Evolutionary conservation across 2,113 vertebrate species (phyloP), one percentile per base, ranked within the genome.

Genomic region (Odocoileus hemionus): DNA sequence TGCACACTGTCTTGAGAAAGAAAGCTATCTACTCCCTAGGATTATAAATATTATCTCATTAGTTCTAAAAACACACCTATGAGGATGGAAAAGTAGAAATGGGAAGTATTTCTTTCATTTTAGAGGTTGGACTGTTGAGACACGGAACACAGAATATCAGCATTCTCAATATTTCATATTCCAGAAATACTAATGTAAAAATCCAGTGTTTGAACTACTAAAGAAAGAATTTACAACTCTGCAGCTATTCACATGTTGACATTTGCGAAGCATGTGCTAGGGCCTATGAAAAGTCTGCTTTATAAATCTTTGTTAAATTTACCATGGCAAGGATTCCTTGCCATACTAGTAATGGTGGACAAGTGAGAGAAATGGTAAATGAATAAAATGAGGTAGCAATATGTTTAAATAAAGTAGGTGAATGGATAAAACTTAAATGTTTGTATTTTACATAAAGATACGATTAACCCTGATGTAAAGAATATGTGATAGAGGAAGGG

Each of bases 41-140:
- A 91, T 98, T 97, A 97, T 94, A 97, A 98, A 98, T 96, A 91
- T 94, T 97, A 96, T 93, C 92, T 98, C 87, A 92, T 97, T 98
- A 97, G 94, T 95, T 94, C 47, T 96, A 92, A 96, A 96, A 96
- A 96, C 88, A 97, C 6, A 98, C 88, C 82, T 87, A 83, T 55
- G 94, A 96, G 88, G 26, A 90, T 64, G 12, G 55, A 88, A 98
- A 89, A 91, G 85, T 92, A 54, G 25, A 97, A 97, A 95, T 89
- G 26, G 76, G 67, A 94, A 96, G 50, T 94, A 91, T 93, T 91
- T 93, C 47, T 87, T 88, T 95, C 85, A 85, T 86, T 96, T 87
- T 89, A 96, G 91, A 91, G 30, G 47, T 61, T 70, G 50, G 93
- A 86, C 17, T 15, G 33, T 80, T 67, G 61, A 96, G 61, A 93